Evolutionary conservation across 2,888 invertebrate genomes (phyloP).

Genomic region (Acanthacorydalis orientalis): DNA sequence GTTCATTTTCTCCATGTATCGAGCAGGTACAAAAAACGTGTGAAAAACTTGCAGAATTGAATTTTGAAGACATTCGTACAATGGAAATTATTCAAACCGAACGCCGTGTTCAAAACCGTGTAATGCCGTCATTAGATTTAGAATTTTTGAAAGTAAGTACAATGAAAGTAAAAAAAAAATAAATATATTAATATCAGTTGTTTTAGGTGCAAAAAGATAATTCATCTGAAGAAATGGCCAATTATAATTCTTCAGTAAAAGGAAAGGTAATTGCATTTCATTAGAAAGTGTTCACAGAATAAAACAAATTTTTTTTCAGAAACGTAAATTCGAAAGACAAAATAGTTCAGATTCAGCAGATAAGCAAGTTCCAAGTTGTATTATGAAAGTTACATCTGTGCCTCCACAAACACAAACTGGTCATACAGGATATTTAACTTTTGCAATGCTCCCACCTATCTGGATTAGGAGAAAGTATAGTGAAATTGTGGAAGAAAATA

Average conservation of each 20-base stretch:
- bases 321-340: background rate
- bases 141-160: constrained; percentile 45
- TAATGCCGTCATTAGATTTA: constrained; percentile 47
- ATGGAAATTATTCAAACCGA: constrained; percentile 76
- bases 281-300: background rate
- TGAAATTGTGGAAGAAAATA: background rate
- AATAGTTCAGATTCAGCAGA: background rate
- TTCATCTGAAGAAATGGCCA: constrained; percentile 13
- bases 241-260: constrained; percentile 13
- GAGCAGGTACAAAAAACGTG: constrained; percentile 94
- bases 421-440: constrained; percentile 92
- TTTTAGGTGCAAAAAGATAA: constrained; percentile 15
- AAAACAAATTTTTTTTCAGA: background rate
- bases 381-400: constrained; percentile 36
- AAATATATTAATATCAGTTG: background rate
- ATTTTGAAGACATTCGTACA: constrained; percentile 74
- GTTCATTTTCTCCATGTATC: constrained; percentile 97
- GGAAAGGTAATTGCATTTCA: constrained; percentile 17
- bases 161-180: background rate
- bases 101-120: constrained; percentile 49
- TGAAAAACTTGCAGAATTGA: constrained; percentile 44
- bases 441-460: constrained; percentile 68
- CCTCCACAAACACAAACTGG: constrained; percentile 66
- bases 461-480: constrained; percentile 26
- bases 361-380: background rate